Base-by-base conservation (phyloP, 2,113 vertebrate species). In the Motacilla tschutschensis region DNA sequence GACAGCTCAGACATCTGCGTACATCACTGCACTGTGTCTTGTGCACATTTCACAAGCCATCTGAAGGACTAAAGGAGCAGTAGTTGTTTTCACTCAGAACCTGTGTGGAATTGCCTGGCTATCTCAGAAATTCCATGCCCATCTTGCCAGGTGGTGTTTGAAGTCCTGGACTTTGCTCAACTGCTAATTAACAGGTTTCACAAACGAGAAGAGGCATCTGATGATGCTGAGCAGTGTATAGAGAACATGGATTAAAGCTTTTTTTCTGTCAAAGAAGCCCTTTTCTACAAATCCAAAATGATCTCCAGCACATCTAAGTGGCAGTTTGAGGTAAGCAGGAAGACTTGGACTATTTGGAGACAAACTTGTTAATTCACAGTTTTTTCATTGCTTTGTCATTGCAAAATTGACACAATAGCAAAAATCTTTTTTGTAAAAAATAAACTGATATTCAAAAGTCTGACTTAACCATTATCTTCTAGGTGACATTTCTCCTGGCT, bases 71-170 rank as follows among this genome's bases (percentile, higher is more conserved):
- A 38, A 58, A 79, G 25, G 59, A 86, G 17, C 29, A 29, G 36
- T 22, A 50, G 47, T 29, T 60, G 10, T 41, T 90, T 46, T 73
- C 44, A 13, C 17, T 55, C 36, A 29, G 55, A 76, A 51, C 60
- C 40, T 58, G 12, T 50, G n/a, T 62, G 59, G 85, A 65, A 24
- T 60, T 80, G 20, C 41, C 53, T 67, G 64, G 5, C 44, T 51
- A 0, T 44, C 48, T 80, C 1, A 1, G 25, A 76, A 74, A 35
- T 46, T 44, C 47, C 5, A 0, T 67, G 59, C 3, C 7, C 2
- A 26, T 84, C 28, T 70, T 70, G 36, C 44, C 44, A n/a, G 51
- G 11, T n/a, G 14, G 43, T 47, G 35, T 75, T 67, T 57, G 14
- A 80, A 78, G 73, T 44, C 36, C 40, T 53, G 17, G 40, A 51